phyloP scores from a whole-genome alignment of 23 tunicate genomes.

The Aplidium turbinatum region DNA sequence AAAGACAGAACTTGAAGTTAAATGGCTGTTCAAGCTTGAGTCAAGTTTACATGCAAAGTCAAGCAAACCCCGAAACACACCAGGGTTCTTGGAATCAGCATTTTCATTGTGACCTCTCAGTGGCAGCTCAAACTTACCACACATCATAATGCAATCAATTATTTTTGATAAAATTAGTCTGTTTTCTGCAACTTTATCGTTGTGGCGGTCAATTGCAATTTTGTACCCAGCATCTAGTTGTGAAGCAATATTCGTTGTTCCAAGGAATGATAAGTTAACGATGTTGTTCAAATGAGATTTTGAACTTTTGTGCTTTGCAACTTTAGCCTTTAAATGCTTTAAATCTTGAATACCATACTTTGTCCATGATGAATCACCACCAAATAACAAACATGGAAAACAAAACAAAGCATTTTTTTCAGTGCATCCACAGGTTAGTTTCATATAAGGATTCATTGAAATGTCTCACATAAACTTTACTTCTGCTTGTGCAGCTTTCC shows the following conservation, averaged over 20 bases:
- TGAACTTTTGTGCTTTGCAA: conserved; percentile 6
- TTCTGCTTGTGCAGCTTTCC: background rate
- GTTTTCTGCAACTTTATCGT: conserved; percentile 16
- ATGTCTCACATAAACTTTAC: background rate
- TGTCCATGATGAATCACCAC: conserved; percentile 11
- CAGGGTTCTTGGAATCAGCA: conserved; percentile 8
- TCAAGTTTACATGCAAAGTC: background rate
- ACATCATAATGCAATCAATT: background rate
- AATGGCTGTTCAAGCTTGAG: background rate
- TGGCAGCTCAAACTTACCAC: conserved; percentile 12
- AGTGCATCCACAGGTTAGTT: too few species aligned
- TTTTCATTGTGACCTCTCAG: conserved; percentile 10
- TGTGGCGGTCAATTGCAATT: background rate
- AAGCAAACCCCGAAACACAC: conserved; percentile 13
- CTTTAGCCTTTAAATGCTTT: background rate
- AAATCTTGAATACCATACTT: conserved; percentile 15
- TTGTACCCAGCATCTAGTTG: conserved; percentile 1
- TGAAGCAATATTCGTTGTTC: background rate
- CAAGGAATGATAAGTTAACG: background rate
- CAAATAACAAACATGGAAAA: conserved; percentile 26
- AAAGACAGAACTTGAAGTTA: background rate
- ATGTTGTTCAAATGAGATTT: conserved; percentile 10
- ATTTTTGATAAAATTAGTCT: conserved; percentile 24
- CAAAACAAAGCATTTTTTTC: too few species aligned
- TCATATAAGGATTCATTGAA: background rate